These are phyloP conservation scores for Clarias laeviceps DNA, from an alignment of 2,797 vertebrate species.

Conservation along the genomic window DNA sequence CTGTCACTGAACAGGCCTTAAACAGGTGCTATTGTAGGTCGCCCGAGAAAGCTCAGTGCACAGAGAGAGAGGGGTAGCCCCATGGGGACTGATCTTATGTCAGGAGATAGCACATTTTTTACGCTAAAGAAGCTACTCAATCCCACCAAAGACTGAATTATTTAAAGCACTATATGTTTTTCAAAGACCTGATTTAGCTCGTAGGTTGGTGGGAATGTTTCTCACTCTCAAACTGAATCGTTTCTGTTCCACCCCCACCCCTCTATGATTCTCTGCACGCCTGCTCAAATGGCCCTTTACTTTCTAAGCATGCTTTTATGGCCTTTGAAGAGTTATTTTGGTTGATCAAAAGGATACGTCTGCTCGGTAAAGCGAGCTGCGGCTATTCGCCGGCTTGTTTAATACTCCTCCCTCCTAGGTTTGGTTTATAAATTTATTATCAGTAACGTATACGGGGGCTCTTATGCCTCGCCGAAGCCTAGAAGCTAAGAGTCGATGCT, in stretches of 20 bases:
- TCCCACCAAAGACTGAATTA: constrained; percentile 77
- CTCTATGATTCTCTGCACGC: constrained; percentile 59
- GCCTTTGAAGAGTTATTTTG: constrained; percentile 80
- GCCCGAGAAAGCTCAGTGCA: constrained; percentile 27
- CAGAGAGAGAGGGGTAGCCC: constrained; percentile 54
- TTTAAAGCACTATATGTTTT: constrained; percentile 80
- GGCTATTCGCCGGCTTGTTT: constrained; percentile 74
- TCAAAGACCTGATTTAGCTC: constrained; percentile 80
- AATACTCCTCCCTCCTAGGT: constrained; percentile 73
- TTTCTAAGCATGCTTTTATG: constrained; percentile 78
- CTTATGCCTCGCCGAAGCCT: constrained; percentile 67
- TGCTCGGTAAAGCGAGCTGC: constrained; percentile 68
- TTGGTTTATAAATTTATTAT: constrained; percentile 81
- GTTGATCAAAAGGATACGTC: constrained; percentile 80
- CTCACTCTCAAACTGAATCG: constrained; percentile 64
- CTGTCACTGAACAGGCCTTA: constrained; percentile 23
- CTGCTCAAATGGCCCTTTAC: constrained; percentile 78
- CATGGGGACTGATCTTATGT: constrained; percentile 75
- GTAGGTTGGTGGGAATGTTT: constrained; percentile 66
- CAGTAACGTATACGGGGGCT: constrained; percentile 71
- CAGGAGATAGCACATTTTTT: constrained; percentile 78
- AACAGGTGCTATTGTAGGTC: constrained; percentile 38
- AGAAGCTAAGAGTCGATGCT: constrained; percentile 68
- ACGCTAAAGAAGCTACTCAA: constrained; percentile 79
- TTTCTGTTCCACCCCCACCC: constrained; percentile 63